phyloP scores from a whole-genome alignment of 2,888 invertebrate species.

The Cerastoderma edule region DNA sequence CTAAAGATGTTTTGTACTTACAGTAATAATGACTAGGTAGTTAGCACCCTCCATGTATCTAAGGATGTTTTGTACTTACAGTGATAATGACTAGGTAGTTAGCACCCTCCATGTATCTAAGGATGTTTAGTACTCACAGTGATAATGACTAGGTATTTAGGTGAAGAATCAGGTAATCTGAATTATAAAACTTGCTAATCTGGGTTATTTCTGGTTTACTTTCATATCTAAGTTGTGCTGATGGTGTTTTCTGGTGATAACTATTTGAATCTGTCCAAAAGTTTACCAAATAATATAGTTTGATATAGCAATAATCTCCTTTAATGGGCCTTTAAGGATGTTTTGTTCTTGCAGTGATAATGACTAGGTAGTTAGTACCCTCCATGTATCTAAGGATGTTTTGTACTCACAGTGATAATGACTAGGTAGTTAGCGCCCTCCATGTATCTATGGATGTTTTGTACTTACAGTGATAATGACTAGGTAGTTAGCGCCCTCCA shows the following conservation, averaged over 20 bases:
- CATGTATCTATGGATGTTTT: conserved; percentile 66
- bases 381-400: too few species aligned
- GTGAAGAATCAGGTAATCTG: too few species aligned
- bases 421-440: conserved; percentile 74
- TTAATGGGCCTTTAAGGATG: conserved; percentile 68
- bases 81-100: conserved; percentile 71
- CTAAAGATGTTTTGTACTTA: conserved; percentile 68
- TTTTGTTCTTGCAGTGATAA: too few species aligned
- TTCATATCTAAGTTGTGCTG: too few species aligned
- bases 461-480: too few species aligned
- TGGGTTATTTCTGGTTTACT: too few species aligned
- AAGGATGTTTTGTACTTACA: conserved; percentile 69
- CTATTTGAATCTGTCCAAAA: too few species aligned
- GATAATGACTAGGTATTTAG: conserved; percentile 71
- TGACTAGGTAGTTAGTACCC: too few species aligned
- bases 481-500: too few species aligned
- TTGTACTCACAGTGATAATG: conserved; percentile 68
- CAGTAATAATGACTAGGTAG: conserved; percentile 70
- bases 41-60: conserved; percentile 73
- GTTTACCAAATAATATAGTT: too few species aligned
- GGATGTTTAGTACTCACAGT: conserved; percentile 67
- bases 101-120: conserved; percentile 72
- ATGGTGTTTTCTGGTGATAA: too few species aligned
- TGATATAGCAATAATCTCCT: conserved; percentile 71
- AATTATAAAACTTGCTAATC: too few species aligned